Evolutionary conservation across 2,113 vertebrate genomes (phyloP), one percentile per base, ranked within the genome.

Genomic region (Gavialis gangeticus): DNA sequence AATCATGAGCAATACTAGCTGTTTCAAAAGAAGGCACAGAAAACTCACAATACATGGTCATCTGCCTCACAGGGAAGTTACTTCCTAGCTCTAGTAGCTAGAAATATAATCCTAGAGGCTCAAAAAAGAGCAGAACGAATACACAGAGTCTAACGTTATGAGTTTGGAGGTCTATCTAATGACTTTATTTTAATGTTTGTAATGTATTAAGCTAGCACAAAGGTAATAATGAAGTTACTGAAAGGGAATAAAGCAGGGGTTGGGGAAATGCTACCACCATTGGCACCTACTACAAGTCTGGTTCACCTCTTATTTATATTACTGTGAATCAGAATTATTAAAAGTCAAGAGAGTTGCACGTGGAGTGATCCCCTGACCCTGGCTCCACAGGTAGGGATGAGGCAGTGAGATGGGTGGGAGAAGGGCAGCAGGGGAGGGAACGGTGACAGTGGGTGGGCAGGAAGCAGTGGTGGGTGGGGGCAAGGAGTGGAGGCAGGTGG

Each of bases 131-230:
- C 87, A 77, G 28, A 17, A 0, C 83, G 89, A 92, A 85, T 58
- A 37, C 85, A 37, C 54, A 66, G 12, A 84, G 60, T 73, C 88
- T 57, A 79, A 62, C 73, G 59, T 94, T 57, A 89, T 0, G 0
- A 0, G 73, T 96, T 93, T 88, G 87, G 83, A 82, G 64, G 6
- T 86, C 79, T 54, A 55, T 82, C 75, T 86, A 90, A 91, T 73
- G 54, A 81, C 54, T 92, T 75, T 46, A 9, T 46, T 79, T 91
- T 88, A 89, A 92, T 69, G 30, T 30, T 18, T 85, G 30, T 88
- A 89, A 92, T 64, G 28, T 30, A 19, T 85, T 28, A 91, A 59
- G 77, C 30, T 0, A 0, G 64, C 69, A 56, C 27, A 62, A 85
- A 87, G 63, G 14, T n/a, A 57, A 10, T 4, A n/a, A 67, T 7